These are phyloP conservation scores for Sebastes iracundus DNA, from an alignment of 2,797 vertebrate species.

Conservation along the genomic window DNA sequence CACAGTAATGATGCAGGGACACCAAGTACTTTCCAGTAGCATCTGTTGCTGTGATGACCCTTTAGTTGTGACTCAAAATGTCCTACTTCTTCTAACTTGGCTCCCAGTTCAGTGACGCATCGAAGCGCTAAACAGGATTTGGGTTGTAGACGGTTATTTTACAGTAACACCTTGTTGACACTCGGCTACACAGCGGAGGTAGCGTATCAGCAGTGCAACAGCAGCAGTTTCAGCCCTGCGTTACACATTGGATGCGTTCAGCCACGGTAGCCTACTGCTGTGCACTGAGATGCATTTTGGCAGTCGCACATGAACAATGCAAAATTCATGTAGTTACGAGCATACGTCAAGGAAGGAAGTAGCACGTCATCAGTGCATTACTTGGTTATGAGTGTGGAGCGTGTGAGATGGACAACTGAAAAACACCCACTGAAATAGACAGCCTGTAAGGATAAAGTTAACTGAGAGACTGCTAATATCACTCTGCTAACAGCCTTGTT, in stretches of 20 bases:
- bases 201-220: background rate
- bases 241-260: background rate
- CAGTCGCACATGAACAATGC: background rate
- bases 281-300: background rate
- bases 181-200: background rate
- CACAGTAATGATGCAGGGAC: background rate
- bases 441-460: background rate
- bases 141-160: background rate
- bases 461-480: background rate
- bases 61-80: background rate
- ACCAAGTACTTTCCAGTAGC: background rate
- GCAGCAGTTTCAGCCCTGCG: background rate
- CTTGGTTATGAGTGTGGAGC: background rate
- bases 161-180: background rate
- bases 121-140: background rate
- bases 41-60: background rate
- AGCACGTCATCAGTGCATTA: background rate
- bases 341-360: background rate
- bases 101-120: background rate
- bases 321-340: background rate
- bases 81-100: background rate
- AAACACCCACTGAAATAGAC: background rate
- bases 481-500: background rate
- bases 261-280: background rate
- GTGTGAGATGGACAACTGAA: background rate